phyloP scores from a whole-genome alignment of 2,797 vertebrate genomes.

The Lithobates pipiens region DNA sequence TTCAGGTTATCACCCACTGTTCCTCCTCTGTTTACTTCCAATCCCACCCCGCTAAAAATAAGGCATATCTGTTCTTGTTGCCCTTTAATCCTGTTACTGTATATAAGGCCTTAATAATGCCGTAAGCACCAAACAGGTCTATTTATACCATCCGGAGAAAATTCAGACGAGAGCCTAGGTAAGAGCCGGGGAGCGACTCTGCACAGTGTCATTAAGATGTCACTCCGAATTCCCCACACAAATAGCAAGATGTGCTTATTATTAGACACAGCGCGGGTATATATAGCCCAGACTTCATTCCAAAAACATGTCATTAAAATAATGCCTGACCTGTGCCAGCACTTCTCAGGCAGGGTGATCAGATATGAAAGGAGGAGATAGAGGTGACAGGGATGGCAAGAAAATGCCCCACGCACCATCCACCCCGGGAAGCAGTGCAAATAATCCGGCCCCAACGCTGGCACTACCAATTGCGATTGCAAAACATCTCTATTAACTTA shows the following conservation, averaged over 20 bases:
- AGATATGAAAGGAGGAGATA: background rate
- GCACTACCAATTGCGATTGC: no score
- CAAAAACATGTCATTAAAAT: slow-evolving; percentile 35
- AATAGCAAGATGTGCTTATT: slow-evolving; percentile 53
- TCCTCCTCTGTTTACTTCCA: background rate
- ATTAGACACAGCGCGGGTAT: slow-evolving; percentile 47
- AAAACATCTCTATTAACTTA: no score
- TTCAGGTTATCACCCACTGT: no score
- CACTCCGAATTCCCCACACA: slow-evolving; percentile 46
- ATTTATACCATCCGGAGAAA: slow-evolving; percentile 13
- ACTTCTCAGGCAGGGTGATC: slow-evolving; percentile 13
- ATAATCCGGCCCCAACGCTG: background rate
- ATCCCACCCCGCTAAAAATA: background rate
- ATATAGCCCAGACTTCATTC: slow-evolving; percentile 53
- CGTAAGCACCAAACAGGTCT: slow-evolving; percentile 10
- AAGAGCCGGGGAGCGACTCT: slow-evolving; percentile 14
- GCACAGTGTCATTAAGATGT: slow-evolving; percentile 44
- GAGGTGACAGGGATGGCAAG: background rate
- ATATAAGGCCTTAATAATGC: background rate
- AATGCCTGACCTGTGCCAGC: slow-evolving; percentile 33
- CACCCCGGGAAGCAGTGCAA: background rate
- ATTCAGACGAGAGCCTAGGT: slow-evolving; percentile 31
- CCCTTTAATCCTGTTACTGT: background rate
- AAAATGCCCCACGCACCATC: background rate
- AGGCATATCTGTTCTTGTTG: background rate